Evolutionary conservation across 2,113 vertebrate genomes (phyloP).

Genomic region (Pterocles gutturalis): DNA sequence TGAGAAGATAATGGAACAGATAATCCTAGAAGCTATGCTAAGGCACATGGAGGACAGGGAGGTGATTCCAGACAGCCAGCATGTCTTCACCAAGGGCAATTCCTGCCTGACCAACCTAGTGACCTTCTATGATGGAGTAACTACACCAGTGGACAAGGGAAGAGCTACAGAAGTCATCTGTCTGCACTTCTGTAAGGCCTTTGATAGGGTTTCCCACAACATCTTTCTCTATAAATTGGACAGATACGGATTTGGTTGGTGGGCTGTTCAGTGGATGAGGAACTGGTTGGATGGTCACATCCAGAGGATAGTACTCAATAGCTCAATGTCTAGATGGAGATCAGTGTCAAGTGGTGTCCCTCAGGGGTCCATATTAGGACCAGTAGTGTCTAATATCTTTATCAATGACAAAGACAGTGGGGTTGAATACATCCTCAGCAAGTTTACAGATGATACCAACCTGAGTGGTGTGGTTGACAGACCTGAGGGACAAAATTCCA

Average conservation of each 20-base stretch:
- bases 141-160: neutral
- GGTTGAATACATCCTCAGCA: neutral
- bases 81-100: too few species aligned
- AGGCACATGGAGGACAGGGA: too few species aligned
- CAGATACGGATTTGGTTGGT: neutral
- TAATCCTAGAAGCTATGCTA: too few species aligned
- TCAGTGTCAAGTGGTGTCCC: neutral
- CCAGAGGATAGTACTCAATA: neutral
- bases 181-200: neutral
- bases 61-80: too few species aligned
- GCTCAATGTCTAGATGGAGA: neutral
- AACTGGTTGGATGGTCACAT: neutral
- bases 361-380: accelerated
- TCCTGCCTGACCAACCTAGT: too few species aligned
- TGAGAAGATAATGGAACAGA: too few species aligned
- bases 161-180: neutral
- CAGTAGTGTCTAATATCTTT: neutral
- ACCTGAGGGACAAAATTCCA: neutral
- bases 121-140: too few species aligned
- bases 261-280: neutral
- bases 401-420: neutral
- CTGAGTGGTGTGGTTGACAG: neutral
- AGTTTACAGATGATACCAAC: neutral
- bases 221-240: neutral
- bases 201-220: accelerated